phyloP scores from a whole-genome alignment of 2,797 vertebrate species.

The Mormyrops boulengeri region DNA sequence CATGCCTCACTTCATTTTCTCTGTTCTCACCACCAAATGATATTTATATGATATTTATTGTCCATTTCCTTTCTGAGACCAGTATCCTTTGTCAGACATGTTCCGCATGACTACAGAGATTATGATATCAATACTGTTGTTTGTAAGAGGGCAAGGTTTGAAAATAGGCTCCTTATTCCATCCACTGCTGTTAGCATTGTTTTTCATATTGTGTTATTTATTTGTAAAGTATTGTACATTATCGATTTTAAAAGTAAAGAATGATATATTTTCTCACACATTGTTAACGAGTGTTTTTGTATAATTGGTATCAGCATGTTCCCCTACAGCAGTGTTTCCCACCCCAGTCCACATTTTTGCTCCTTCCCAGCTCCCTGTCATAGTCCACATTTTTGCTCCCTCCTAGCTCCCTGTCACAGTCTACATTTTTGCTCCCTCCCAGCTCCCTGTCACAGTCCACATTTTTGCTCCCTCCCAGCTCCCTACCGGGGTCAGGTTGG shows the following conservation, averaged over 20 bases:
- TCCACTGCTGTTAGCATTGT: neutral
- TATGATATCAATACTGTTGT: neutral
- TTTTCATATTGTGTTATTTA: constrained; percentile 18
- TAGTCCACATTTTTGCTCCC: no score
- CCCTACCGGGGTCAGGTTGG: neutral
- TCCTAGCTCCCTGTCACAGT: no score
- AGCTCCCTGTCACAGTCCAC: no score
- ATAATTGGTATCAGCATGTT: neutral
- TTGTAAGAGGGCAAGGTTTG: neutral
- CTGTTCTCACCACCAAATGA: neutral
- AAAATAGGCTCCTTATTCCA: neutral
- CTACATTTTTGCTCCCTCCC: no score
- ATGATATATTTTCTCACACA: constrained; percentile 18
- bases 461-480: neutral
- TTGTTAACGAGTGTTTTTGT: constrained; percentile 7
- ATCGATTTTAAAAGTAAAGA: constrained; percentile 17
- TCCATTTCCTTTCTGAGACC: neutral
- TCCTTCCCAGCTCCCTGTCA: neutral
- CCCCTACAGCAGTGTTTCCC: neutral
- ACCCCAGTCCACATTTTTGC: neutral
- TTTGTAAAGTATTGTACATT: constrained; percentile 18
- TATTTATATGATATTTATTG: neutral
- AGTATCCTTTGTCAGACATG: neutral
- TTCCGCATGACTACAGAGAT: neutral
- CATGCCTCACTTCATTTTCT: neutral